A percentile compares a stretch with the other conserved stretches of the same genome.
phyloP scores from a whole-genome alignment of 35 echinoderm and acorn worm genomes.

The Strongylocentrotus purpuratus region DNA sequence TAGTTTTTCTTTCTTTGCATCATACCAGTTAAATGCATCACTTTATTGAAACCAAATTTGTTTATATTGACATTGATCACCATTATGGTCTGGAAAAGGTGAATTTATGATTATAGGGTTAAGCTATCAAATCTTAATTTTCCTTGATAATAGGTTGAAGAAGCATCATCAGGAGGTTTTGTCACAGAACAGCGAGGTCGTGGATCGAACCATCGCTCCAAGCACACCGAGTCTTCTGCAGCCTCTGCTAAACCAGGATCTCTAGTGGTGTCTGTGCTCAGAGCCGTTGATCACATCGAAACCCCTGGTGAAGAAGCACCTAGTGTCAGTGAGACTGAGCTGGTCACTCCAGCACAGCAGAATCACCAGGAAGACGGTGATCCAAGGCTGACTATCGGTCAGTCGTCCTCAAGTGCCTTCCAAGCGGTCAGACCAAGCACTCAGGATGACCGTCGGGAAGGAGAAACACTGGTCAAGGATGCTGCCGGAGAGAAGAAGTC shows the following conservation, averaged over 20 bases:
- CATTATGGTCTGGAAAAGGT: too few species aligned
- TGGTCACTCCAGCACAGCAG: neutral
- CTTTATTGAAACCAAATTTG: too few species aligned
- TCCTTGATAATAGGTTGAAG: neutral
- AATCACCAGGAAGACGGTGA: neutral
- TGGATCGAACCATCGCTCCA: neutral
- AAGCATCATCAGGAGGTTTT: conserved; percentile 17
- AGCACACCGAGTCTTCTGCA: neutral
- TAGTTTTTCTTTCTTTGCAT: too few species aligned
- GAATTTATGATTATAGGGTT: neutral
- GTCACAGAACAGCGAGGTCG: conserved; percentile 17
- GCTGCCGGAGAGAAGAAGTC: neutral
- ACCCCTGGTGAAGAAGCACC: neutral
- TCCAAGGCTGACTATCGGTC: conserved; percentile 19
- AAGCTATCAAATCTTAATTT: neutral
- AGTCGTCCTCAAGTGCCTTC: conserved; percentile 58
- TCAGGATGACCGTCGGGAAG: neutral
- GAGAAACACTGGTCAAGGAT: neutral
- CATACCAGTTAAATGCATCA: too few species aligned
- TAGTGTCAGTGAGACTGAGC: neutral
- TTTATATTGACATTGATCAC: too few species aligned
- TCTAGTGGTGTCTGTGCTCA: conserved; percentile 56
- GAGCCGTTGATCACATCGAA: conserved; percentile 49
- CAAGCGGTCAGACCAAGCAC: neutral
- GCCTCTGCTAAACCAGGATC: neutral